Evolutionary conservation across 2,113 vertebrate species (phyloP), one percentile per base, ranked within the genome.

Genomic region (Trochalopteron elliotii): DNA sequence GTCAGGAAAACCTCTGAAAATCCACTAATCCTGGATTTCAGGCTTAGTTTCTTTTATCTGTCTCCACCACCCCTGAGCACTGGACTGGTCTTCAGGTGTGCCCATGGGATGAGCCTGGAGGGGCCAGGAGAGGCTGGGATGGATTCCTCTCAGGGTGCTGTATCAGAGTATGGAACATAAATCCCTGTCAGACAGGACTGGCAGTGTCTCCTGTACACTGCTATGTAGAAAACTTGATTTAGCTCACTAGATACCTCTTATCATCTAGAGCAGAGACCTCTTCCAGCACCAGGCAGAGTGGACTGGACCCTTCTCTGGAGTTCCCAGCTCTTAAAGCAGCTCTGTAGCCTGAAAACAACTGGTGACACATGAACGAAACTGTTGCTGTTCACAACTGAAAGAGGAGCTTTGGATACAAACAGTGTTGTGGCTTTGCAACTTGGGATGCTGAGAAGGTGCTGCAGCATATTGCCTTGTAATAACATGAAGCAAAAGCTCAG

Each of bases 401-500:
- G 35, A 50, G 24, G 52, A 89, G 60, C 56, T 44, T 35, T 63
- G 40, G 59, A 57, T 12, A 42, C 13, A 70, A 70, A 10, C 6
- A 77, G 69, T 0, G 0, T 35, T 72, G 16, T 50, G 65, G 49
- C 45, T 89, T 68, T 72, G 57, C 53, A 75, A 2, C 56, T 87
- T 90, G 86, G 90, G 96, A 87, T 87, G 86, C 80, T 95, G 49
- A 79, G 75, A 95, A 96, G 92, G 94, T 84, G 90, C 77, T 56
- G 90, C 76, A 86, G 83, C 87, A 83, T 89, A 92, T 88, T 96
- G 91, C 85, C 77, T 89, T 90, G 80, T 85, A 96, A 96, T 90
- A 96, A 94, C 87, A 71, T 42, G 92, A 92, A 94, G 95, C 68
- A 74, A 96, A 89, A 96, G 87, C 90, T 92, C 90, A 94, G 97